A percentile compares a stretch with the other conserved stretches of the same genome.
Evolutionary conservation across 1,140 invertebrate genomes (phyloP).

Genomic region (Brachionus sp.): DNA sequence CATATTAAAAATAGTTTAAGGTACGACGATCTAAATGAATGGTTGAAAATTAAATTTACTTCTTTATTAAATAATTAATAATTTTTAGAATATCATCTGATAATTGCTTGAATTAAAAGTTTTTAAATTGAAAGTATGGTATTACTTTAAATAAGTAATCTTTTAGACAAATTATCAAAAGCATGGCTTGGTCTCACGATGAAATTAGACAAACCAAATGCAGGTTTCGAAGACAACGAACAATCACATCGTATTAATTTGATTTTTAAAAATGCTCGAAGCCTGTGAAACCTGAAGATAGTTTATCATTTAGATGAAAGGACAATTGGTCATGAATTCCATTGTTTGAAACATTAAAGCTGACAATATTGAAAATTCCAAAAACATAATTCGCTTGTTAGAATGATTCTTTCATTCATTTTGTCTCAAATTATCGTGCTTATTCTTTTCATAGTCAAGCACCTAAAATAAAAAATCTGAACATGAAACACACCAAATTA

Average conservation of each 20-base stretch:
- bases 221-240: slow-evolving; percentile 47
- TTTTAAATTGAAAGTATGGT: too few species aligned
- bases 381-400: background rate
- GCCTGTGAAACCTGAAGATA: slow-evolving; percentile 35
- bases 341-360: background rate
- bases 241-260: background rate
- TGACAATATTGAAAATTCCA: background rate
- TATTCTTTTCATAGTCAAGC: background rate
- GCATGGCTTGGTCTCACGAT: background rate
- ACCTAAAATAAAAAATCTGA: slow-evolving; percentile 35
- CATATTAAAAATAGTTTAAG: too few species aligned
- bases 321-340: background rate
- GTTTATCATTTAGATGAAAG: background rate
- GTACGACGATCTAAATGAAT: too few species aligned
- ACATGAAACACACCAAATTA: slow-evolving; percentile 17
- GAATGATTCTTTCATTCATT: background rate
- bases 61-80: too few species aligned
- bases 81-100: too few species aligned
- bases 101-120: too few species aligned
- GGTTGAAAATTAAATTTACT: too few species aligned
- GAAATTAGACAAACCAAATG: slow-evolving; percentile 21
- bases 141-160: background rate
- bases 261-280: slow-evolving; percentile 34
- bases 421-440: background rate
- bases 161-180: background rate